Evolutionary conservation across 1,140 invertebrate species (phyloP).

Genomic region (Mya arenaria): DNA sequence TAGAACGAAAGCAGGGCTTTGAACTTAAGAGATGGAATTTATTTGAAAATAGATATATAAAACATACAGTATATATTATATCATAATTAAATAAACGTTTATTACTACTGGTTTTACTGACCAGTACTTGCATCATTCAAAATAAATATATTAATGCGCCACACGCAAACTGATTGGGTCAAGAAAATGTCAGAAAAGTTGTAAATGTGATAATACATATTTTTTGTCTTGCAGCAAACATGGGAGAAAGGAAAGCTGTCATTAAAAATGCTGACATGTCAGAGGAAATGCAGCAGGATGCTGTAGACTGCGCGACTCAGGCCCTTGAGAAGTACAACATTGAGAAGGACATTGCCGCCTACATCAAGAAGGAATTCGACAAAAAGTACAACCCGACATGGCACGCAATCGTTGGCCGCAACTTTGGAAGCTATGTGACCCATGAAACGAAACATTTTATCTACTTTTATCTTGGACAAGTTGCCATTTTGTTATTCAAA

Average conservation of each 20-base stretch:
- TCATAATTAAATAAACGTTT: too few species aligned
- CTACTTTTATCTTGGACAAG: conserved; percentile 83
- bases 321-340: conserved; percentile 99
- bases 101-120: too few species aligned
- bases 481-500: conserved; percentile 66
- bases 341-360: conserved; percentile 99
- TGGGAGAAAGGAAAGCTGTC: conserved; percentile 99
- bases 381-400: conserved; percentile 99
- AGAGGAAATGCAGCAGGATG: conserved; percentile 99
- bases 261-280: conserved; percentile 99
- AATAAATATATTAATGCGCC: too few species aligned
- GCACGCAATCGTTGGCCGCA: conserved; percentile 96
- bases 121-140: too few species aligned
- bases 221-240: conserved; percentile 79
- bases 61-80: too few species aligned
- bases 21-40: too few species aligned
- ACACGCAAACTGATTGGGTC: too few species aligned
- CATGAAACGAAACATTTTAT: conserved; percentile 94
- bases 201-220: too few species aligned
- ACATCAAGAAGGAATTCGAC: conserved; percentile 99
- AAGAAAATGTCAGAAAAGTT: too few species aligned
- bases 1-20: too few species aligned
- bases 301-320: conserved; percentile 99
- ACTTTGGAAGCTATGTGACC: conserved; percentile 97
- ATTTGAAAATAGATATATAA: too few species aligned